Evolutionary conservation across 2,888 invertebrate genomes (phyloP), one percentile per base, ranked within the genome.

Genomic region (Chelonus formosanus): DNA sequence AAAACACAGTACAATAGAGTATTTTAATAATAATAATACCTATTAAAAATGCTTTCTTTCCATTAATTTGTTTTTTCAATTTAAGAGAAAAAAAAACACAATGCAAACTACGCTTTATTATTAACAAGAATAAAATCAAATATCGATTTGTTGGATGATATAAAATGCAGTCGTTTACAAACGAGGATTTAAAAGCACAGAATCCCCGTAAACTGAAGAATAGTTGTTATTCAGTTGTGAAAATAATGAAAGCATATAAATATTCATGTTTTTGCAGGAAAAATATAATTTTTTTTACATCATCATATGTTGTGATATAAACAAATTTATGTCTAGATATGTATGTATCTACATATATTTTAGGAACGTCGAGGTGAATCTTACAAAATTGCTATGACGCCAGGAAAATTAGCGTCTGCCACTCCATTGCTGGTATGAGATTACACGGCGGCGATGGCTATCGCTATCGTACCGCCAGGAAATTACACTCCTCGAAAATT

Each of bases 401-500:
- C 67, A 64, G 73, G 72, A 75, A 77, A 77, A 78, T 76, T 73
- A 73, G 71, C 70, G 74, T 67, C 66, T 50, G 52, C 35, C 50
- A 47, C 59, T 50, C 52, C 44, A 58, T 44, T 62, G 36, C 31
- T 43, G 53, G 53, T 57, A 20, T 68, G 67, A 78, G 71, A 78
- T 78, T 78, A 78, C 73, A 78, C 70, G 69, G 70, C 73, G 71
- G 50, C 69, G 73, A 73, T 72, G 68, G 71, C 66, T 69, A 73
- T 71, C 72, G 74, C 75, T 68, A 76, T 78, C 76, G 75, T 78
- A 74, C 71, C 73, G 62, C 57, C 61, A 70, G 45, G 72, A 79
- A 79, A 79, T 79, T 78, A 77, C 73, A 75, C 74, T 74, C 71
- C 71, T 75, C 70, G 73, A 75, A 69, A 77, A 76, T 77, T 71